A percentile compares a stretch with the other conserved stretches of the same genome.
These are phyloP conservation scores for Glaucidium brasilianum DNA, from an alignment of 2,113 vertebrate genomes.

Conservation along the genomic window DNA sequence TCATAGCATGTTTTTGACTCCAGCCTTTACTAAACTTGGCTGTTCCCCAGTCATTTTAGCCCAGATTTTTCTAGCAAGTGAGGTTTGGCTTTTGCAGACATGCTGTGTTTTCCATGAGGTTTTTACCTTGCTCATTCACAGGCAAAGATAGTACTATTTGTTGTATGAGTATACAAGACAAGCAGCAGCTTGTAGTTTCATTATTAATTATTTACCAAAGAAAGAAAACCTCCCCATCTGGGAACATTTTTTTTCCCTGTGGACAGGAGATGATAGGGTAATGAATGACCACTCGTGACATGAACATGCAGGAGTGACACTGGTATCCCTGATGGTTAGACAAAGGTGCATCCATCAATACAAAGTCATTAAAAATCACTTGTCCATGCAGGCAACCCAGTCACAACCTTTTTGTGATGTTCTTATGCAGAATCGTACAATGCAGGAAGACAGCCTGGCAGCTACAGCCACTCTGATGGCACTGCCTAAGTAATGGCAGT, in stretches of 20 bases:
- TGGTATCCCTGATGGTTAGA: neutral
- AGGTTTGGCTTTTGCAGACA: neutral
- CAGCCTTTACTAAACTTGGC: neutral
- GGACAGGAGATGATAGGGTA: neutral
- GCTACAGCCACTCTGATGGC: neutral
- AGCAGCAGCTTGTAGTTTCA: neutral
- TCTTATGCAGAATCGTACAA: neutral
- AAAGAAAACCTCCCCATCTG: neutral
- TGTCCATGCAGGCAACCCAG: accelerated
- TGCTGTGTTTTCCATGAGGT: neutral
- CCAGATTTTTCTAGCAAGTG: neutral
- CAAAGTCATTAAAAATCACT: neutral
- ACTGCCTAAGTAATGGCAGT: neutral
- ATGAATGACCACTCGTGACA: neutral
- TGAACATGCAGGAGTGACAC: neutral
- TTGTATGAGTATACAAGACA: neutral
- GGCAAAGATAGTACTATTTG: neutral
- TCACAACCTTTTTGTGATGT: neutral
- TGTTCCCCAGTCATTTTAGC: neutral
- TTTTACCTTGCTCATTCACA: neutral
- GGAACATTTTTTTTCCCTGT: slow-evolving; percentile 3
- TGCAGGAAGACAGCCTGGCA: neutral
- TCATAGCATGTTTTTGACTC: neutral
- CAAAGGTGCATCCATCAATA: neutral
- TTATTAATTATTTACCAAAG: slow-evolving; percentile 31